phyloP scores from a whole-genome alignment of 2,113 vertebrate genomes.

The Gymnocephalus cernua region DNA sequence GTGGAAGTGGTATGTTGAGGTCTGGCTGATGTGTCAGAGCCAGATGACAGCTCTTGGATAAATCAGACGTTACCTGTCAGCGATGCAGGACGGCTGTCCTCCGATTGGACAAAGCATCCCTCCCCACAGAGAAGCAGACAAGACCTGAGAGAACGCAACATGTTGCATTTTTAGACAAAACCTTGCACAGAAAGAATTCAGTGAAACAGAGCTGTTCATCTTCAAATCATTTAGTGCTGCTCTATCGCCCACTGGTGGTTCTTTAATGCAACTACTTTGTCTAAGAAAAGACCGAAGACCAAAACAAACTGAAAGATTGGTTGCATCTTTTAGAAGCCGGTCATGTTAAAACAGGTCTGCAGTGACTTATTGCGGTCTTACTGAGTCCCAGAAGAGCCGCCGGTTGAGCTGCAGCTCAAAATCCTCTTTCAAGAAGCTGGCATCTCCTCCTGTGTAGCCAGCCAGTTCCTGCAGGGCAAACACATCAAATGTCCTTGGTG shows the following conservation, averaged over 20 bases:
- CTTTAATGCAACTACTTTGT: neutral
- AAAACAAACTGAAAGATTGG: neutral
- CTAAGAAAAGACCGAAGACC: neutral
- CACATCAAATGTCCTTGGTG: neutral
- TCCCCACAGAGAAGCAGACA: constrained; percentile 94
- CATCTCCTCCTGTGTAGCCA: constrained; percentile 94
- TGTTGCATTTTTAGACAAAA: neutral
- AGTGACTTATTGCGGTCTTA: too few relatives aligned
- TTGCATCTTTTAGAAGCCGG: neutral
- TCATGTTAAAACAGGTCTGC: neutral
- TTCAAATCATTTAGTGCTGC: neutral
- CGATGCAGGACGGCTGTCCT: constrained; percentile 90
- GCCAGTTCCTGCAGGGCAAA: constrained; percentile 89
- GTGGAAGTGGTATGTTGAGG: neutral
- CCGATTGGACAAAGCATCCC: constrained; percentile 92
- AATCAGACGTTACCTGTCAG: constrained; percentile 87
- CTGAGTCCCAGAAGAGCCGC: constrained; percentile 89
- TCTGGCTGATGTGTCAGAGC: neutral
- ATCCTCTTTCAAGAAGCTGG: constrained; percentile 95
- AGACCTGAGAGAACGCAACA: constrained; percentile 82
- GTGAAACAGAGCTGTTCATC: neutral
- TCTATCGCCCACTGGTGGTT: constrained; percentile 21
- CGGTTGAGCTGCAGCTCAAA: constrained; percentile 94
- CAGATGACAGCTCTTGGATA: neutral
- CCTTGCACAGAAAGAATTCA: neutral